Evolutionary conservation across 2,888 invertebrate genomes (phyloP).

Genomic region (Acheta domesticus): DNA sequence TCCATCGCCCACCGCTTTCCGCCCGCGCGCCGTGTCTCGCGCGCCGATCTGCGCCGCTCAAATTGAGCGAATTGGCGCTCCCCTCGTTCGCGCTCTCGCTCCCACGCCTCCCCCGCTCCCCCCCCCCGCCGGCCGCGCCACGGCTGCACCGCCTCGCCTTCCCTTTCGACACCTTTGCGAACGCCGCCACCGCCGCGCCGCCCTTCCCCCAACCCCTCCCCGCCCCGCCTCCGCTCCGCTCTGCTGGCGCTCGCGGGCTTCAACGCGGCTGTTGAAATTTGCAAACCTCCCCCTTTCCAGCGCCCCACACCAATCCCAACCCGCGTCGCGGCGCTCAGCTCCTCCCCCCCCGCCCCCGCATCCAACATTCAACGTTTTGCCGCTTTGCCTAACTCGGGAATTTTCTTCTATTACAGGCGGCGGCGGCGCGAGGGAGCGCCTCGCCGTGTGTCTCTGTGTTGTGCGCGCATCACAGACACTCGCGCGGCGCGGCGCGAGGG

Average conservation of each 20-base stretch:
- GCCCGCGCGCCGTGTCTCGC: background rate
- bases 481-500: background rate
- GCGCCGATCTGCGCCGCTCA: background rate
- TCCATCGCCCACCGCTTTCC: background rate
- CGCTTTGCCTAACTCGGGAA: slow-evolving; percentile 19
- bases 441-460: background rate
- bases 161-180: background rate
- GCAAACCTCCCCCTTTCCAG: slow-evolving; percentile 32
- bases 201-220: background rate
- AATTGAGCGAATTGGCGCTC: background rate
- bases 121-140: background rate
- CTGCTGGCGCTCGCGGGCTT: slow-evolving; percentile 18
- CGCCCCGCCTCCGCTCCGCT: background rate
- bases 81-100: background rate
- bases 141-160: background rate
- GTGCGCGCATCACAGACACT: slow-evolving; percentile 7
- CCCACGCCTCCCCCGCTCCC: background rate
- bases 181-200: background rate
- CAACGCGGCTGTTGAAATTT: slow-evolving; percentile 35
- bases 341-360: background rate
- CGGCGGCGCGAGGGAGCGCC: background rate
- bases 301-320: background rate
- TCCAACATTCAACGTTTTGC: slow-evolving; percentile 23
- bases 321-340: background rate
- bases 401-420: slow-evolving; percentile 19